Base-by-base conservation (phyloP, 2,888 invertebrate species). In the Oscheius sp. region DNA sequence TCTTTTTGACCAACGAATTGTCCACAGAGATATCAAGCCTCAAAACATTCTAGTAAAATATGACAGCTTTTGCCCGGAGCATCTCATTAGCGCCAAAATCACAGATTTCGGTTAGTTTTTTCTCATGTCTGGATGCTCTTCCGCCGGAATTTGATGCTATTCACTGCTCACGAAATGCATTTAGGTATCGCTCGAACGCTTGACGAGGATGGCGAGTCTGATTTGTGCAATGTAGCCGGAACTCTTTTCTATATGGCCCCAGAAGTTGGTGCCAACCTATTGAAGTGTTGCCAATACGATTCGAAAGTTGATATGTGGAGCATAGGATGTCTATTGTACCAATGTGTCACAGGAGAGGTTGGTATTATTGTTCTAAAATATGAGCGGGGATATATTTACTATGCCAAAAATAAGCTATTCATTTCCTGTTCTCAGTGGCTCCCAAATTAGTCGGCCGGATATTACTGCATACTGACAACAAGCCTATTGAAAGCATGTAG, bases 11-110 rank as follows among this genome's bases (percentile, higher is more conserved):
- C 70, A 83, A 64, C 73, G 75, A 42, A 83, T 86, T 37, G 86
- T 86, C 10, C 86, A 86, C 68, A 72, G 85, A 6, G 86, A 86
- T 70, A 84, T 86, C 70, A 86, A 86, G 68, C 86, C 86, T 15
- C 85, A 84, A 70, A 86, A 86, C 72, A 83, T 86, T 17, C 78
- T 86, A 5, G 75, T 85, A 42, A 70, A 74, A 20, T 80, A 82
- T 48, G 61, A 61, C 31, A 45, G 27, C 29, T 55, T 33, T 23
- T 27, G 27, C 20, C 45, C 61, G 29, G 39, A 61, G 45, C 48
- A 69, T 6, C 74, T 85, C 31, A 63, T 65, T 2, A 73, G 71
- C 33, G 85, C 85, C 23, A 81, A 85, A 66, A 80, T 85, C 33
- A 83, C 85, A 20, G 85, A 85, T 70, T 85, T 85, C 65, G 80